Base-by-base conservation (phyloP, 1,140 invertebrate genomes). In the Mylabris phalerata region DNA sequence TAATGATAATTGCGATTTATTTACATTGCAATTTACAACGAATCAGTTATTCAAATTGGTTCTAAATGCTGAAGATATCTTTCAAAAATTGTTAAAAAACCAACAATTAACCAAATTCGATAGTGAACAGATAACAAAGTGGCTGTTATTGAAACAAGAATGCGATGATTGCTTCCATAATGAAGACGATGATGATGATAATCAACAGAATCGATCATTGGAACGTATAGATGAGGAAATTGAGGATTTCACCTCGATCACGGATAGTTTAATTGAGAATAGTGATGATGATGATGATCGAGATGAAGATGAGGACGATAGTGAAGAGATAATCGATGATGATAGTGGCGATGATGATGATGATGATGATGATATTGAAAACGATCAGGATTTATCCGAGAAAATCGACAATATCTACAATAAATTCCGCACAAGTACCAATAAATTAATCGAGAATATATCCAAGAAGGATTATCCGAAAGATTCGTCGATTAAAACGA, bases 101-200 rank as follows among this genome's bases (percentile, higher is more conserved):
- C 84, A 86, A 61, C 74, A 79, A 38, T 71, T 91, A 45, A 79
- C 83, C 5, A 82, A 85, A 51, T 75, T 79, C 54, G 85, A 88
- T 67, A 79, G 83, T 62, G 85, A 87, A 67, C 87, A 88, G 73
- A 88, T 91, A n/a, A 87, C 88, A 68, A 84, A 89, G 57, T 92
- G 89, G 89, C 73, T 92, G 3, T 89, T 85, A 64, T 77, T 90
- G 60, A 91, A 91, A 72, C 87, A 89, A 60, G 89, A 92, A 71
- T 90, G 88, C 72, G 88, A 91, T 72, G 88, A 90, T 63, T 91
- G 88, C 68, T 42, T 42, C 32, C 80, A 91, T 25, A 84, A 82
- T 66, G 77, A 77, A 38, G 75, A 71, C n/a, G 78, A 79, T 66
- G 77, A 77, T 32, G 75, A 71, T n/a, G 78, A 79, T 45, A 11